These are phyloP conservation scores for Xenotilapia longispinis DNA, from an alignment of 2,113 vertebrate genomes.

Conservation along the genomic window DNA sequence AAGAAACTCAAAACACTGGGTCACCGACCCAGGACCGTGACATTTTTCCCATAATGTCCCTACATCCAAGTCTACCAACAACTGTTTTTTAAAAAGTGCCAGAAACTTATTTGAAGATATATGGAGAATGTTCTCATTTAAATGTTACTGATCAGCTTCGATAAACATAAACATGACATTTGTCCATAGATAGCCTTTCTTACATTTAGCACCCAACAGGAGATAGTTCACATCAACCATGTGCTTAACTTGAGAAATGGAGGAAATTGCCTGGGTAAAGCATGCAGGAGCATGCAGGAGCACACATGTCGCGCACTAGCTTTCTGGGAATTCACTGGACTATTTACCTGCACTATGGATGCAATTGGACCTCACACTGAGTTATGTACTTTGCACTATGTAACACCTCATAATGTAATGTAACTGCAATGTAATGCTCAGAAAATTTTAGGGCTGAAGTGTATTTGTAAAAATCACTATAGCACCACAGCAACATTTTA, in stretches of 20 bases:
- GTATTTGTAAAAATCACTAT: not conserved
- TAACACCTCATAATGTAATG: not conserved
- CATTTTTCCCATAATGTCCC: not conserved
- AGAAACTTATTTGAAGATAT: not conserved
- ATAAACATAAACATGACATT: not conserved
- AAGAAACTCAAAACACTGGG: no score
- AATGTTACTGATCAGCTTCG: not conserved
- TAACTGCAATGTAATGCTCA: not conserved
- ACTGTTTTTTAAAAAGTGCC: not conserved
- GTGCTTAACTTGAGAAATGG: not conserved
- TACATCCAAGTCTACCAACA: not conserved
- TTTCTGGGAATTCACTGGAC: not conserved
- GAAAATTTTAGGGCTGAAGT: not conserved
- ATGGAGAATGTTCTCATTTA: not conserved
- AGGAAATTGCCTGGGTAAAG: not conserved
- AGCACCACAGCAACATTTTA: not conserved
- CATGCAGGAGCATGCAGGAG: not conserved
- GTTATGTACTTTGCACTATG: not conserved
- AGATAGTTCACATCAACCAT: not conserved
- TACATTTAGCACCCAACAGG: not conserved
- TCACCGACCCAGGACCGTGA: no score
- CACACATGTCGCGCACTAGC: not conserved
- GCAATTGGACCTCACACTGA: not conserved
- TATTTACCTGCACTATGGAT: not conserved
- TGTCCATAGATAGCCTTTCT: not conserved